Conservation (phyloP, 1,140 invertebrate genomes). For the Manduca sexta region DNA sequence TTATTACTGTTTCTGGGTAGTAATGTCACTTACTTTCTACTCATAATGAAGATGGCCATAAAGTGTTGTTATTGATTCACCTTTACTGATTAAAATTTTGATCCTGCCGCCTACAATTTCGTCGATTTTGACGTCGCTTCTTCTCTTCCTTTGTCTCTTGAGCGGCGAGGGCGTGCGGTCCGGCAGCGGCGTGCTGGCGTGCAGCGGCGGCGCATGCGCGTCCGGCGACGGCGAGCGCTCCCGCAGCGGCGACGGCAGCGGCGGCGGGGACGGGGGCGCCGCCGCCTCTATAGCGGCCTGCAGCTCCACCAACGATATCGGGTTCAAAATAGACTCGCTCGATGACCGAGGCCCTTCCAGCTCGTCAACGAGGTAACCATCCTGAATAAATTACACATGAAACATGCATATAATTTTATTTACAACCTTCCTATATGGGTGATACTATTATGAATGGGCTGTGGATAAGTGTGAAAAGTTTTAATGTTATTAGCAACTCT, state of each 20-base stretch:
- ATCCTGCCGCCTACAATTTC: constrained; percentile 14
- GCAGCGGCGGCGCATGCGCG: constrained; percentile 11
- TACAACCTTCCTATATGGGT: no score
- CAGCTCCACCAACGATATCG: constrained; percentile 33
- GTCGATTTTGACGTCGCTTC: constrained; percentile 15
- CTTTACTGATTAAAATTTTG: constrained; percentile 14
- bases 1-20: no score
- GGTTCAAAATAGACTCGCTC: constrained; percentile 6
- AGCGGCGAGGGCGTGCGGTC: constrained; percentile 6
- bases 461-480: no score
- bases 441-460: no score
- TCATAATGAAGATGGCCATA: no score
- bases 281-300: constrained; percentile 35
- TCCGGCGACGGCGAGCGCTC: constrained; percentile 8
- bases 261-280: constrained; percentile 28
- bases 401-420: not conserved
- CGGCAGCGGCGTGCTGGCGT: constrained; percentile 10
- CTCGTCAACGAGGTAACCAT: constrained; percentile 41
- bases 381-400: constrained; percentile 16
- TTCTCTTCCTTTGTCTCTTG: constrained; percentile 23
- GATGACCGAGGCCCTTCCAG: constrained; percentile 13
- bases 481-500: no score
- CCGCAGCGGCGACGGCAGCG: constrained; percentile 12
- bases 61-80: no score
- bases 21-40: no score